Conservation (phyloP, 2,797 vertebrate genomes). For the Xerus rutilus region DNA sequence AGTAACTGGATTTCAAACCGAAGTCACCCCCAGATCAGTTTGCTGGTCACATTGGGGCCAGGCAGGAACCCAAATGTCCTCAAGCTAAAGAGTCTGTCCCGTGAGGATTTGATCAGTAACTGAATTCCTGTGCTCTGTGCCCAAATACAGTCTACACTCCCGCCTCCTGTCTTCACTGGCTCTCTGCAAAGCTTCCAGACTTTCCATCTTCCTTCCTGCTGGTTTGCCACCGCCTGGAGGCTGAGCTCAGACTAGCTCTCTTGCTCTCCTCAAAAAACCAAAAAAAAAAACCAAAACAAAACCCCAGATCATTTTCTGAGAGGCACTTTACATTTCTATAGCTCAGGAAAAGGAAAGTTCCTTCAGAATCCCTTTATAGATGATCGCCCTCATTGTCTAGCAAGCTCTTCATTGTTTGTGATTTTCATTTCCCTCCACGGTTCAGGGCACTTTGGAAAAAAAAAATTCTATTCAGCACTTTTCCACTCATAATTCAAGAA, state of each 20-base stretch:
- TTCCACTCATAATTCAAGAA: slow-evolving; percentile 90
- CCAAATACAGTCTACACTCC: neutral
- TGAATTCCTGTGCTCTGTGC: neutral
- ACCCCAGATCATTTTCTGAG: slow-evolving; percentile 69
- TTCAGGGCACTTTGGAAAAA: slow-evolving; percentile 85
- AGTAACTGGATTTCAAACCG: neutral
- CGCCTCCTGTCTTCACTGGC: rapidly evolving
- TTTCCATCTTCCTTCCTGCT: neutral
- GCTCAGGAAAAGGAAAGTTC: slow-evolving; percentile 79
- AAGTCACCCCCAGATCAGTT: neutral
- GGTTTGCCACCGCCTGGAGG: neutral
- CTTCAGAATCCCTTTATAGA: slow-evolving; percentile 86
- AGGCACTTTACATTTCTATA: slow-evolving; percentile 85
- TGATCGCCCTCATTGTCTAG: slow-evolving; percentile 87
- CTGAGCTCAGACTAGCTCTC: neutral
- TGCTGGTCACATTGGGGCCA: neutral
- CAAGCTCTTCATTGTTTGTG: slow-evolving; percentile 87
- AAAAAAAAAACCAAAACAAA: neutral
- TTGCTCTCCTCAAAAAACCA: neutral
- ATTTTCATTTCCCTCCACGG: slow-evolving; percentile 87
- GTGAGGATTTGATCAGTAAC: neutral
- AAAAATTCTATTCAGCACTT: slow-evolving; percentile 88
- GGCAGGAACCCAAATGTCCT: neutral
- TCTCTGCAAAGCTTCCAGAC: neutral
- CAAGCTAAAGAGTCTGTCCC: neutral